A percentile compares a stretch with the other conserved stretches of the same genome.
phyloP scores from a whole-genome alignment of 2,797 vertebrate genomes.

The Xiphorhynchus erythropygius region DNA sequence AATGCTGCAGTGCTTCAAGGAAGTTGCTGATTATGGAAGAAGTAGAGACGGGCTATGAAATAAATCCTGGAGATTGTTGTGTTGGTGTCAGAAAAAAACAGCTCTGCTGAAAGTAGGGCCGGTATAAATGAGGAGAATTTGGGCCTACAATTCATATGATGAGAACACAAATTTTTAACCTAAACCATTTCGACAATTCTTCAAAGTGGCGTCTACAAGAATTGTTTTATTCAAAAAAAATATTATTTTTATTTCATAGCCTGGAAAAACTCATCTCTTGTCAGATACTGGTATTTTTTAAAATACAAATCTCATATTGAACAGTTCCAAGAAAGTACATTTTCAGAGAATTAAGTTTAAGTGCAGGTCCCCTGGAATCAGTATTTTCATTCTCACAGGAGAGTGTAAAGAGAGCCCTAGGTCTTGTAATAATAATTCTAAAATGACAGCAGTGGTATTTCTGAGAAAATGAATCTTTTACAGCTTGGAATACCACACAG shows the following conservation, averaged over 20 bases:
- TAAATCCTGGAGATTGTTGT: neutral
- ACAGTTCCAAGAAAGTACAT: neutral
- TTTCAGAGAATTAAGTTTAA: neutral
- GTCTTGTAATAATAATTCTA: neutral
- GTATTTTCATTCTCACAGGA: neutral
- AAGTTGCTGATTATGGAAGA: neutral
- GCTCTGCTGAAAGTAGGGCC: neutral
- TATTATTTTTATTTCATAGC: neutral
- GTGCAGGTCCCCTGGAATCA: neutral
- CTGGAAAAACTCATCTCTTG: neutral
- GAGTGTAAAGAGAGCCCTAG: neutral
- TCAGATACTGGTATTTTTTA: neutral
- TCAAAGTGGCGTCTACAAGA: neutral
- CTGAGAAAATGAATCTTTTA: neutral
- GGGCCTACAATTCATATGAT: neutral
- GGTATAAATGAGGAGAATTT: neutral
- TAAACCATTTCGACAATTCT: neutral
- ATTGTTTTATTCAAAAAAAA: neutral
- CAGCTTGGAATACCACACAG: neutral
- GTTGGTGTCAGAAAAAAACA: neutral
- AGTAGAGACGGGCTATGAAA: neutral
- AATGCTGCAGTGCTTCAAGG: neutral
- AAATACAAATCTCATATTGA: neutral
- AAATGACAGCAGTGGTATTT: neutral
- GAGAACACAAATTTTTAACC: neutral